Base-by-base conservation (phyloP, 1,140 invertebrate genomes). In the Gryllus bimaculatus region DNA sequence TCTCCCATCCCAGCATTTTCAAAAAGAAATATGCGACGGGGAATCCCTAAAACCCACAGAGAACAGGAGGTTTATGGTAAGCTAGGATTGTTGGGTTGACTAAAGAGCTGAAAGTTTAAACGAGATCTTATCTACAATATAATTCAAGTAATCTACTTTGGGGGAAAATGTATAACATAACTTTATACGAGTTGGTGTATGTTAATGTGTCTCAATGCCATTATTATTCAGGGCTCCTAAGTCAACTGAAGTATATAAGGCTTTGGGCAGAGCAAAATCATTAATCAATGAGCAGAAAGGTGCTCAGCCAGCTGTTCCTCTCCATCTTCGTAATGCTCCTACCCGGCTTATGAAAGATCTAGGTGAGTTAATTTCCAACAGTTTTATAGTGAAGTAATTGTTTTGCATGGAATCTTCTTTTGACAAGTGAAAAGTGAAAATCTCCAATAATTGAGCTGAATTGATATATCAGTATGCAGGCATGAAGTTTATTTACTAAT, bases 301-400 rank as follows among this genome's bases (percentile, higher is more conserved):
- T 4, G 86, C 90, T 8, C 87, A 93, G 79, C 93, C 94, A 8
- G 84, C 88, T 5, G 92, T 95, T 8, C 94, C 91, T 13, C 87
- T 92, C 49, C 91, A 94, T 86, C 87, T 95, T 78, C 87, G 94
- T 79, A 95, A 95, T 88, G 93, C 93, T 39, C 90, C 93, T 3
- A 94, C 93, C 7, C 92, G 90, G 85, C 86, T 95, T 5, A 94
- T 94, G 92, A 91, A 90, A 85, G 87, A 93, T 83, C 84, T 95
- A 83, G 92, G 93, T 91, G 85, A 82, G 81, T 83, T 77, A 10
- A 79, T 82, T 8, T 48, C n/a, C 8, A 48, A 48, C 54, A 74
- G 10, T 47, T 66, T 39, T 79, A 20, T 73, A 21, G 26, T 39
- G 20, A 26, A 10, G 0, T 74, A 18, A 74, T 20, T 73, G 15